Percentiles rank a stretch among this genome's conserved stretches.
Conservation (phyloP, 2,888 invertebrate species). For the Paralinhomoeus sp. region DNA sequence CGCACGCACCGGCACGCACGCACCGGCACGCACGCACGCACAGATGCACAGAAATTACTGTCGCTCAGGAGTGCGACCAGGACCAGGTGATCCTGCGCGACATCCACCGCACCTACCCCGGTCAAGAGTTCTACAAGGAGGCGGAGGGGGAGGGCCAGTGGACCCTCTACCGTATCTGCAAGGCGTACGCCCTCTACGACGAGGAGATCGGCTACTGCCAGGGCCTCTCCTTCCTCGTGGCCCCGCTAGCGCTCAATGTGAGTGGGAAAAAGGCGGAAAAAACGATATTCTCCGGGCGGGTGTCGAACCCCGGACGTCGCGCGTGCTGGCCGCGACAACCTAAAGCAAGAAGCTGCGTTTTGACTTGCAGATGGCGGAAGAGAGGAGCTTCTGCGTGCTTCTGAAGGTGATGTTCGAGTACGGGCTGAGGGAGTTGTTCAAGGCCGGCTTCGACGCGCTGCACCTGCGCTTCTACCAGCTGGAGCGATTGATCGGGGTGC, state of each 20-base stretch:
- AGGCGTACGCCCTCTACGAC: slow-evolving; percentile 86
- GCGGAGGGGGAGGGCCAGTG: slow-evolving; percentile 78
- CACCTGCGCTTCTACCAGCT: slow-evolving; percentile 82
- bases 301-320: too few species aligned
- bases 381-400: slow-evolving; percentile 88
- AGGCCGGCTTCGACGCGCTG: slow-evolving; percentile 82
- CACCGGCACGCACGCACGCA: too few species aligned
- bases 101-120: slow-evolving; percentile 92
- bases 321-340: too few species aligned
- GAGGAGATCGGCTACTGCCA: slow-evolving; percentile 96
- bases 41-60: too few species aligned
- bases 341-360: too few species aligned
- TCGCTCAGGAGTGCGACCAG: slow-evolving; percentile 67
- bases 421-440: slow-evolving; percentile 72
- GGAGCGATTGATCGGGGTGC: slow-evolving; percentile 65
- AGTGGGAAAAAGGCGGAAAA: too few species aligned
- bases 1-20: too few species aligned
- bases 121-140: slow-evolving; percentile 83
- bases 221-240: slow-evolving; percentile 88
- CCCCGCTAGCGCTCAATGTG: slow-evolving; percentile 78
- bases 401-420: slow-evolving; percentile 93
- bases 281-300: too few species aligned
- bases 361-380: slow-evolving; percentile 99
- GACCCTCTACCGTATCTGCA: slow-evolving; percentile 74
- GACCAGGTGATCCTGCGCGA: slow-evolving; percentile 86